Evolutionary conservation across 2,113 vertebrate species (phyloP), one percentile per base, ranked within the genome.

Genomic region (Panurus biarmicus): DNA sequence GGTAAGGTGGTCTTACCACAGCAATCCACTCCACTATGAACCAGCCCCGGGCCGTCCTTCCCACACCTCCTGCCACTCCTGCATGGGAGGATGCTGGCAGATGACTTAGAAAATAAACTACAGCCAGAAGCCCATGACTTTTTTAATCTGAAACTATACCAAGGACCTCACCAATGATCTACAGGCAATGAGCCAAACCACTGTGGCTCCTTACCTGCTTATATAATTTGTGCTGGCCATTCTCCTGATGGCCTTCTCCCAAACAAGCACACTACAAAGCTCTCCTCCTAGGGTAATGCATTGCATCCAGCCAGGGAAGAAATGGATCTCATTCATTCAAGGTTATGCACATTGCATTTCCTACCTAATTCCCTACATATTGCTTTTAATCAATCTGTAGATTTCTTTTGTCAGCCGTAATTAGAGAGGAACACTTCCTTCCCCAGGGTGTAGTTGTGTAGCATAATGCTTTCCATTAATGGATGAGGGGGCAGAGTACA

Each of bases 351-450:
- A 10, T 66, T 70, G 25, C 24, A 38, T 79, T 94, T 94, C 69
- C 50, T 81, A 7, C 75, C 78, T 76, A 84, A 88, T 73, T 94
- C 80, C 65, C 44, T 1, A 8, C 76, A 73, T 76, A 78, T 40
- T 84, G 54, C 58, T 95, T 96, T 94, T 79, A 94, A 95, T 94
- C 86, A 91, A 90, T 94, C 87, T 85, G 65, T 70, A 95, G 79
- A 76, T 94, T 96, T 90, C 75, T 90, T 94, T 91, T 93, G 92
- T 91, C 91, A 91, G 85, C 42, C 20, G 7, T 75, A 91, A 94
- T 89, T 94, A 94, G 79, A 89, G 57, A 85, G 82, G 72, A 89
- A 90, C 66, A 79, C 58, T 91, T 95, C 70, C 69, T 91, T 95
- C 94, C 79, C 87, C 35, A 36, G 87, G 82, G 93, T 94, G 65